Percentiles rank a stretch among this genome's conserved stretches.
Evolutionary conservation across 2,888 invertebrate species (phyloP).

Genomic region (Microctonus hyperodae): DNA sequence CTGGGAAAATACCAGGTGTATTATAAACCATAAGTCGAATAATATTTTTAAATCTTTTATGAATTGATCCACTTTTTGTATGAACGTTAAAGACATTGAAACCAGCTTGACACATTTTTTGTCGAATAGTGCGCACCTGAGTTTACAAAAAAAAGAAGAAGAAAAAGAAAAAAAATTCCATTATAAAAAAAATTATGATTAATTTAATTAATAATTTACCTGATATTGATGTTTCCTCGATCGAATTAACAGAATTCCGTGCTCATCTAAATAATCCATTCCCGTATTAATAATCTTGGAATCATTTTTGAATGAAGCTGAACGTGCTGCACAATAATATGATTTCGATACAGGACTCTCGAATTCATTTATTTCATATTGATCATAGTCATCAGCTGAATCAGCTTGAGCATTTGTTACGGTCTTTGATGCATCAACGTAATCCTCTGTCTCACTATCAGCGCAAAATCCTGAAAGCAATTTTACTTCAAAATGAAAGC

Average conservation of each 20-base stretch:
- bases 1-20: constrained; percentile 43
- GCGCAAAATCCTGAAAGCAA: constrained; percentile 31
- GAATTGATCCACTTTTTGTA: constrained; percentile 38
- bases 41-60: constrained; percentile 43
- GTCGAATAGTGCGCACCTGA: constrained; percentile 42
- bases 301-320: constrained; percentile 34
- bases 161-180: not conserved
- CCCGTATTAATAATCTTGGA: constrained; percentile 38
- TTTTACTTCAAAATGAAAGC: constrained; percentile 21
- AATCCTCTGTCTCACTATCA: constrained; percentile 44
- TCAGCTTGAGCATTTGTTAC: constrained; percentile 39
- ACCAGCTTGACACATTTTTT: constrained; percentile 44
- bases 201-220: constrained; percentile 29
- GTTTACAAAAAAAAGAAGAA: not conserved
- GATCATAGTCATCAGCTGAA: constrained; percentile 44
- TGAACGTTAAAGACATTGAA: constrained; percentile 43
- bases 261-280: constrained; percentile 40
- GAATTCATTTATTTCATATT: constrained; percentile 43
- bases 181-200: not conserved
- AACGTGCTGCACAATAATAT: constrained; percentile 42
- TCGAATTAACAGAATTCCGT: constrained; percentile 37
- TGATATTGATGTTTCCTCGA: constrained; percentile 40
- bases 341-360: constrained; percentile 40
- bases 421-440: constrained; percentile 43
- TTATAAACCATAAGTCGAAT: constrained; percentile 43